Base-by-base conservation (phyloP, 2,113 vertebrate genomes). In the Dromiciops gliroides region DNA sequence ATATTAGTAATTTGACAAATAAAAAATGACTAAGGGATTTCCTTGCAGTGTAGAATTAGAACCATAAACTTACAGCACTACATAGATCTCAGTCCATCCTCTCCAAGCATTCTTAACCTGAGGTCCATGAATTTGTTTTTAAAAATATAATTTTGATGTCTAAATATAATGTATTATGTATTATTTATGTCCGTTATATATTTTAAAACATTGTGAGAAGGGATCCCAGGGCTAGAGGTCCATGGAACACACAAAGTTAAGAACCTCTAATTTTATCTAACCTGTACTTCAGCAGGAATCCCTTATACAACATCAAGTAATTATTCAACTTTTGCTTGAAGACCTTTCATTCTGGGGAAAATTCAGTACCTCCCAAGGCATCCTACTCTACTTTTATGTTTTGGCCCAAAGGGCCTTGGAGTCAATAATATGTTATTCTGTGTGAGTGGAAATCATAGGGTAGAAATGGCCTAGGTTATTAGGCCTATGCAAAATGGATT, bases 11-110 rank as follows among this genome's bases (percentile, higher is more conserved):
- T 31, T 92, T 93, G 90, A 90, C 90, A 93, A 52, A 48, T 44
- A 51, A 56, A 95, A 93, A 53, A 51, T 47, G 56, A 28, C 51
- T 90, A 51, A n/a, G 89, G 93, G 93, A 37, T 93, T 92, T 91
- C 67, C 5, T 50, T 50, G 51, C 88, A 51, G 37, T 90, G 53
- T 92, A 24, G 89, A 91, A 49, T 19, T 50, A 49, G 0, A 0
- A 67, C 56, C 56, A 14, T 10, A 67, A 3, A 37, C 10, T 14
- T 67, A 14, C 10, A 4, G 31, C 26, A 4, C 3, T 67, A 14
- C 28, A 37, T 31, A 67, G 56, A 12, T 67, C 56, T 67, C 56
- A 37, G 56, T 60, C 11, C 56, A 60, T 60, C 56, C 28, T 60
- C 31, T 67, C 11, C 28, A 12, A 67, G 31, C 10, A 53, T 53